These are phyloP conservation scores for Xyrauchen texanus DNA, from an alignment of 2,113 vertebrate genomes.

Conservation along the genomic window DNA sequence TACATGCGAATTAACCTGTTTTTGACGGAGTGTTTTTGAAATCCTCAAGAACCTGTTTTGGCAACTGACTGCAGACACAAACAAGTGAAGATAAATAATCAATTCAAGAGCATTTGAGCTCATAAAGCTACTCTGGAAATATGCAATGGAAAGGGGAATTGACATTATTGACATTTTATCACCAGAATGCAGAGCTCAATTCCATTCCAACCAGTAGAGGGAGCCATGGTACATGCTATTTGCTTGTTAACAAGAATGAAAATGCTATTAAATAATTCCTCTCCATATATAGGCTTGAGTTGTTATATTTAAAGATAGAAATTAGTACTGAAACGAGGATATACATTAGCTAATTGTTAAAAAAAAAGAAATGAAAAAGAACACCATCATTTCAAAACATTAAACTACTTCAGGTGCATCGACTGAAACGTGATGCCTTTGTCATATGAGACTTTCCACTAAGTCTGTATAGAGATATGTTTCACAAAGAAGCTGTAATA, in stretches of 20 bases:
- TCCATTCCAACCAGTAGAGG: constrained; percentile 36
- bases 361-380: neutral
- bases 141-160: constrained; percentile 14
- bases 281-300: neutral
- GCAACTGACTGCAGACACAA: neutral
- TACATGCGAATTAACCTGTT: neutral
- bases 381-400: neutral
- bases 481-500: neutral
- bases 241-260: neutral
- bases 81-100: constrained; percentile 1
- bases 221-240: constrained; percentile 35
- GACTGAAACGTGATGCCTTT: too few relatives aligned
- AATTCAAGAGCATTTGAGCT: neutral
- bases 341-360: neutral
- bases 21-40: too few relatives aligned
- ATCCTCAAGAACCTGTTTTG: neutral
- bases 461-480: neutral
- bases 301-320: neutral
- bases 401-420: too few relatives aligned
- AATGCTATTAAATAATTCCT: neutral
- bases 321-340: constrained; percentile 7
- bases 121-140: neutral
- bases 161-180: too few relatives aligned
- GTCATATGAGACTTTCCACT: neutral
- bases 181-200: neutral